Evolutionary conservation across 2,113 vertebrate genomes (phyloP).

Genomic region (Ochotona curzoniae): DNA sequence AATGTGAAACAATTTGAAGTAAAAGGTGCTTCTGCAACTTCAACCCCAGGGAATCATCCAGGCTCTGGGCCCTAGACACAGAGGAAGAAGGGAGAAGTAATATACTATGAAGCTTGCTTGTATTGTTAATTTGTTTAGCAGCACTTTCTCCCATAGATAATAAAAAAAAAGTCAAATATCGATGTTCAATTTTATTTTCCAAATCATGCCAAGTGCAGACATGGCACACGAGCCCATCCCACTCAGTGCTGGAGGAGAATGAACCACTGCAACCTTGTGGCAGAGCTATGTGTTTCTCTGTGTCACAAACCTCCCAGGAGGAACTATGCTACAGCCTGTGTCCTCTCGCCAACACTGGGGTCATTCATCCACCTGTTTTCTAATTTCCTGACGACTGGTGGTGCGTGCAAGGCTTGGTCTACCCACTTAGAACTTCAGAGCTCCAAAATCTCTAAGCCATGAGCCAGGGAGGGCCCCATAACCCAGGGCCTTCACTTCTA

Average conservation of each 20-base stretch:
- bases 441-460: background rate
- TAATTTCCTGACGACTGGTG: background rate
- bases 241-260: background rate
- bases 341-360: background rate
- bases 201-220: slow-evolving; percentile 26
- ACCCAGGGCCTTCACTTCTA: background rate
- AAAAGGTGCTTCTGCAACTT: background rate
- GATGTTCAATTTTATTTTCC: slow-evolving; percentile 9
- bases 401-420: background rate
- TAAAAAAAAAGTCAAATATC: slow-evolving; percentile 18
- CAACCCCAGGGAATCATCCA: background rate
- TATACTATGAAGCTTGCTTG: background rate
- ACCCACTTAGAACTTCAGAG: background rate
- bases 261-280: background rate
- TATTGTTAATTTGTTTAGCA: background rate
- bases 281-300: background rate
- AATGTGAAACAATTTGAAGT: background rate
- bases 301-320: background rate
- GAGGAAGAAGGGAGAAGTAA: slow-evolving; percentile 7
- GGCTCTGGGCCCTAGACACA: background rate
- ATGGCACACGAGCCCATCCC: background rate
- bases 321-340: background rate
- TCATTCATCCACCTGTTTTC: background rate
- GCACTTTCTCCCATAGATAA: background rate
- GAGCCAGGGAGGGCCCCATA: background rate